Conservation (phyloP, 2,113 vertebrate genomes). For the Spizaetus ornatus region DNA sequence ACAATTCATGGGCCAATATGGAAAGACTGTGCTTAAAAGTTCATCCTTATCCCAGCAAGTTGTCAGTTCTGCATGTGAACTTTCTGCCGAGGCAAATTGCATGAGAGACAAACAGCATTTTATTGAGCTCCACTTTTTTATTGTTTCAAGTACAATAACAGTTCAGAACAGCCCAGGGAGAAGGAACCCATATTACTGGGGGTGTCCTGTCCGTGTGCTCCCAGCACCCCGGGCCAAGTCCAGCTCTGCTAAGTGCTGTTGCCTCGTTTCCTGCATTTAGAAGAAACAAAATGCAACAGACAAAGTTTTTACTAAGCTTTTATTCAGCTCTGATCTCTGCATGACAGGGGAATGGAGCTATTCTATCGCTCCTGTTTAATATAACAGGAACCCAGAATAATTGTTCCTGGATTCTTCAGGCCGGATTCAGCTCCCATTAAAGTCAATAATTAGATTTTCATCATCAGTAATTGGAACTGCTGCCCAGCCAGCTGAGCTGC, state of each 20-base stretch:
- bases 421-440: conserved; percentile 8
- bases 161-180: neutral
- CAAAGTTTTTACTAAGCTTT: neutral
- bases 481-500: conserved; percentile 50
- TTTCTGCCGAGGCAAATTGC: neutral
- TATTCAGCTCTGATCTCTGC: neutral
- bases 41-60: neutral
- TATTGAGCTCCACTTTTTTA: neutral
- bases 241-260: fast-evolving
- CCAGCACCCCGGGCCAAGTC: neutral
- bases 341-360: neutral
- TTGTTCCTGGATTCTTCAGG: conserved; percentile 18
- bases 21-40: no score
- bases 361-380: neutral
- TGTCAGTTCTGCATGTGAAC: fast-evolving
- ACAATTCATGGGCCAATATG: neutral
- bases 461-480: conserved; percentile 30
- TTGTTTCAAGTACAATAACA: fast-evolving
- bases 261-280: no score
- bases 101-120: neutral
- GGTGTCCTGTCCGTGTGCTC: fast-evolving
- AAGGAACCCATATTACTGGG: fast-evolving
- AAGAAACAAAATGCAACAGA: neutral
- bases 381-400: neutral
- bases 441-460: conserved; percentile 54